Evolutionary conservation across 1,140 invertebrate species (phyloP), one percentile per base, ranked within the genome.

Genomic region (Tribolium castaneum): DNA sequence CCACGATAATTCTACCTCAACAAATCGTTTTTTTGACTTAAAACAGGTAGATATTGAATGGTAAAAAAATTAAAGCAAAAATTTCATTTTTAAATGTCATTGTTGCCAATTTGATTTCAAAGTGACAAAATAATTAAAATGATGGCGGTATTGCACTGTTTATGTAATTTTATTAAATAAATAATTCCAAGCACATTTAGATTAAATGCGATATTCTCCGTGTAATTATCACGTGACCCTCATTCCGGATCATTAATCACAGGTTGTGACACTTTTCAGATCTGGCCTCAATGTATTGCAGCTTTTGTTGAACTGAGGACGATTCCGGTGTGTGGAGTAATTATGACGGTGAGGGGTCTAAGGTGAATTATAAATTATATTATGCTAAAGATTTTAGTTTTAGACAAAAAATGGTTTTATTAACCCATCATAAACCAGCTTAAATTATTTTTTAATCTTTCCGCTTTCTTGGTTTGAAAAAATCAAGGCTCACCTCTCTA

Each of bases 141-240:
- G n/a, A n/a, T n/a, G n/a, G n/a, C n/a, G n/a, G n/a, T n/a, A n/a
- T n/a, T n/a, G n/a, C 16, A 50, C 49, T 50, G 49, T 9, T 50
- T 12, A 50, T 50, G 13, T 54, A 30, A 30, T 30, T 30, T 30
- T 30, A 6, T 5, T 30, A 30, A 50, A 50, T 30, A 30, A 30
- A 50, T 50, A 50, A 9, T 50, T 50, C 49, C 49, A 14, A 50
- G 9, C 51, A 19, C 13, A 19, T 52, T 52, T 16, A 19, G 13
- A 52, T 19, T 52, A 59, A 59, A 59, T 59, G 54, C 54, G 19
- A 9, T 59, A 25, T 25, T 59, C 22, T 59, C 14, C 14, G 3
- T 10, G 54, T 59, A 59, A 25, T 59, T 59, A 59, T 59, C 54
- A 59, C 19, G 54, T 59, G 54, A 59, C 54, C 54, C 54, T 59